phyloP scores from a whole-genome alignment of 2,888 invertebrate species.

The Parnassius apollo region DNA sequence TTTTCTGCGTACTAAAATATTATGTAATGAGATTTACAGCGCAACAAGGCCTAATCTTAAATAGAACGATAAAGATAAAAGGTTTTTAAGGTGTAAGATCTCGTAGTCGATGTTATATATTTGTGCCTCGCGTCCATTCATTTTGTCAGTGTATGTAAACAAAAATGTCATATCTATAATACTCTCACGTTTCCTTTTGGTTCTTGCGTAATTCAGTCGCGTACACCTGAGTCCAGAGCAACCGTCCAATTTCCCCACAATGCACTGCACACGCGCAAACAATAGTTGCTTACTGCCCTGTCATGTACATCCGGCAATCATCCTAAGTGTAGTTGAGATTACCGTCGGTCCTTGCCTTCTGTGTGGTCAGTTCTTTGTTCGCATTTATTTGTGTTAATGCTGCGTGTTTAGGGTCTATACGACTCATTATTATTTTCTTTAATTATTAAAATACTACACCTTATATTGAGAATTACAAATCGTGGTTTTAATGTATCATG shows the following conservation, averaged over 20 bases:
- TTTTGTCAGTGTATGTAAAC: background rate
- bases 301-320: slow-evolving; percentile 45
- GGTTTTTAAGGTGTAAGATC: too few species aligned
- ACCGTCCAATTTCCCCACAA: slow-evolving; percentile 43
- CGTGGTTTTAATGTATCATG: too few species aligned
- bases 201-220: slow-evolving; percentile 71
- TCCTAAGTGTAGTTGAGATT: slow-evolving; percentile 41
- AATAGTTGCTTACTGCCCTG: slow-evolving; percentile 35
- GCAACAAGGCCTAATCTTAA: too few species aligned
- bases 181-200: slow-evolving; percentile 37
- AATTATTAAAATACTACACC: too few species aligned
- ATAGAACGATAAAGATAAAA: too few species aligned
- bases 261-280: slow-evolving; percentile 32
- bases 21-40: too few species aligned
- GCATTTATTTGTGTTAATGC: slow-evolving; percentile 16
- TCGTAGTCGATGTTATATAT: too few species aligned
- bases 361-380: slow-evolving; percentile 29
- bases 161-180: slow-evolving; percentile 35
- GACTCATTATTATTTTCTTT: too few species aligned
- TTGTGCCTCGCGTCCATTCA: too few species aligned
- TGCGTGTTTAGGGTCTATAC: too few species aligned
- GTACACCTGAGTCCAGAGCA: slow-evolving; percentile 45
- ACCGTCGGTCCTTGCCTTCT: slow-evolving; percentile 23
- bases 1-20: too few species aligned
- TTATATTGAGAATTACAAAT: too few species aligned